These are phyloP conservation scores for Erannis defoliaria DNA, from an alignment of 2,888 invertebrate species.

Conservation along the genomic window DNA sequence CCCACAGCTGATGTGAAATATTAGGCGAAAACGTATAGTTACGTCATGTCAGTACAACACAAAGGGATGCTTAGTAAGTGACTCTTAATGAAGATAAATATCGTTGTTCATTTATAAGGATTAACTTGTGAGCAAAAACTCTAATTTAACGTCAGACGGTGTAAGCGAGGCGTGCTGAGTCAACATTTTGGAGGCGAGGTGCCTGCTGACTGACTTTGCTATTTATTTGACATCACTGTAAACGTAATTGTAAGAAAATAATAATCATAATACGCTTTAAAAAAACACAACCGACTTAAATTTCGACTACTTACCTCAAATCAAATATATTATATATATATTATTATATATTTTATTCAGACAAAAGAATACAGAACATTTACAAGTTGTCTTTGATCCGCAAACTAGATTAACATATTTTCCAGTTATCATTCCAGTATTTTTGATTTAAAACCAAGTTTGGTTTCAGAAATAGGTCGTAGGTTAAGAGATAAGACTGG, in stretches of 20 bases:
- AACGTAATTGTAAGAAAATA: no score
- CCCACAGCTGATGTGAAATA: constrained; percentile 77
- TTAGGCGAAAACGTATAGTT: constrained; percentile 81
- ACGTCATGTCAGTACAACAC: constrained; percentile 78
- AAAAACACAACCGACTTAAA: no score
- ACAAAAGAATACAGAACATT: no score
- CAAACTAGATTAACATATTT: no score
- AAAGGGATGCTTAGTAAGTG: constrained; percentile 82
- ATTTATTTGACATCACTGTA: constrained; percentile 5
- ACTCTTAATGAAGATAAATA: constrained; percentile 86
- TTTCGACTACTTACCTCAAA: no score
- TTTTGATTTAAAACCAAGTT: no score
- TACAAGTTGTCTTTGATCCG: no score
- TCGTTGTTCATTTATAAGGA: constrained; percentile 80
- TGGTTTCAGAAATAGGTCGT: no score
- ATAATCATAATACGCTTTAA: not conserved
- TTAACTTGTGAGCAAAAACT: constrained; percentile 78
- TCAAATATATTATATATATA: no score
- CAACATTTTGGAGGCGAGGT: constrained; percentile 34
- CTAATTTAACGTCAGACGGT: constrained; percentile 65
- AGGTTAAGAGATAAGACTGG: no score
- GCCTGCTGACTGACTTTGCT: constrained; percentile 1
- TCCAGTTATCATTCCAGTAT: no score
- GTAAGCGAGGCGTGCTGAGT: constrained; percentile 53
- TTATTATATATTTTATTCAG: no score